phyloP scores from a whole-genome alignment of 2,797 vertebrate genomes.

The Xerus rutilus region DNA sequence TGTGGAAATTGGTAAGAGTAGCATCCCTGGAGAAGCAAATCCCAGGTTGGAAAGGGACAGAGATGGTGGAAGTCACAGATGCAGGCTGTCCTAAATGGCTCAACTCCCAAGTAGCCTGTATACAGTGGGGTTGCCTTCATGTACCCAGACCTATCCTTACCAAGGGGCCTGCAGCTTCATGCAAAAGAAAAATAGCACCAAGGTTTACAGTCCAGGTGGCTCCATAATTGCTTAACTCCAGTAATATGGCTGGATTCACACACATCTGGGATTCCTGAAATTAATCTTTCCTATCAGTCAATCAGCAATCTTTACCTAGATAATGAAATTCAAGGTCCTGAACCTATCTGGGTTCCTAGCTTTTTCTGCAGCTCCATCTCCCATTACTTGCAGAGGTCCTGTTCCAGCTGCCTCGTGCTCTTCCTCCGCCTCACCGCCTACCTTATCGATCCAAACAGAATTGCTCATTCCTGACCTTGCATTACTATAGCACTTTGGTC shows the following conservation, averaged over 20 bases:
- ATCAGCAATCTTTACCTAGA: background rate
- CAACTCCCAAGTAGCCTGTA: background rate
- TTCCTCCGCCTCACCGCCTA: background rate
- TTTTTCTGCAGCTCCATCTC: background rate
- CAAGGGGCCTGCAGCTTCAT: background rate
- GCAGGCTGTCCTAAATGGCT: background rate
- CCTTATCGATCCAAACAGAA: background rate
- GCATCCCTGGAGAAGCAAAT: background rate
- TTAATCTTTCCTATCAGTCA: background rate
- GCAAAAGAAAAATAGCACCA: background rate
- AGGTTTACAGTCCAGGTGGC: background rate
- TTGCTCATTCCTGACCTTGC: background rate
- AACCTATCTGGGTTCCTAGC: background rate
- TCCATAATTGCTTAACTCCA: background rate
- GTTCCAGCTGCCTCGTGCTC: rapidly evolving
- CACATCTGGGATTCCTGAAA: background rate
- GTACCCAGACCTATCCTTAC: background rate
- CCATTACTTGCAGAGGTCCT: background rate
- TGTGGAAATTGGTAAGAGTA: background rate
- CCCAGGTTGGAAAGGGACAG: background rate
- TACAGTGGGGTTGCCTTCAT: background rate
- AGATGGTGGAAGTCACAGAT: background rate
- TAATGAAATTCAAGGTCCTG: background rate
- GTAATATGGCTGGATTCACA: background rate
- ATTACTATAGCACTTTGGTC: background rate